Conservation (phyloP, 1,140 invertebrate genomes). For the Mactra quadrangularis region DNA sequence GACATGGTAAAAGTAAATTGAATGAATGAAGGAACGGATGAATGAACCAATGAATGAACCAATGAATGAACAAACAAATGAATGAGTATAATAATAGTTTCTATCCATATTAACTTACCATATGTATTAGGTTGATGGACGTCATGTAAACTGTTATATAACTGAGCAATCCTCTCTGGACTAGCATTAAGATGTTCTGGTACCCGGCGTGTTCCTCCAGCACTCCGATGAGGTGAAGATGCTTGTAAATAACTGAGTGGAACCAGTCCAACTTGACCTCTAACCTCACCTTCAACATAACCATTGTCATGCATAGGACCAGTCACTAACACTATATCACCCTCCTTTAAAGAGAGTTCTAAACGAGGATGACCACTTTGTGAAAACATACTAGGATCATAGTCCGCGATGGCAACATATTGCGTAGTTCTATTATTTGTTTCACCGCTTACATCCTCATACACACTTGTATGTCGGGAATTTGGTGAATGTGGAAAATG, state of each 20-base stretch:
- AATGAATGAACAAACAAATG: too few species aligned
- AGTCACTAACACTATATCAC: constrained; percentile 61
- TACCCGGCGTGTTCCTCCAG: background rate
- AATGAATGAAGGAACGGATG: too few species aligned
- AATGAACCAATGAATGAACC: too few species aligned
- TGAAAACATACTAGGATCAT: constrained; percentile 74
- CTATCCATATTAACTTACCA: constrained; percentile 40
- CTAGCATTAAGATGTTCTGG: constrained; percentile 50
- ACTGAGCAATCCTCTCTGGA: constrained; percentile 51
- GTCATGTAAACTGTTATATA: constrained; percentile 33
- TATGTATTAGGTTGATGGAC: constrained; percentile 27
- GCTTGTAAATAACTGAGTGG: constrained; percentile 76
- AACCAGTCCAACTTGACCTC: constrained; percentile 74
- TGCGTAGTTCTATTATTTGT: constrained; percentile 23
- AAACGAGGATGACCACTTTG: constrained; percentile 71
- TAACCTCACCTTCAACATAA: constrained; percentile 76
- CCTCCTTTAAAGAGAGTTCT: constrained; percentile 74
- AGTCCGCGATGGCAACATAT: constrained; percentile 74
- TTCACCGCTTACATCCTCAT: background rate
- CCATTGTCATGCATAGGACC: constrained; percentile 73
- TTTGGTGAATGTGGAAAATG: constrained; percentile 1
- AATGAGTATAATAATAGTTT: too few species aligned
- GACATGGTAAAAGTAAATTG: too few species aligned
- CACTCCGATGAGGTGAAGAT: constrained; percentile 22
- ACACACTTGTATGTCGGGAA: background rate